Percentiles rank a stretch among this genome's conserved stretches.
These are phyloP conservation scores for Pseudanteris insignis DNA, from an alignment of 2,888 invertebrate species.

Conservation along the genomic window DNA sequence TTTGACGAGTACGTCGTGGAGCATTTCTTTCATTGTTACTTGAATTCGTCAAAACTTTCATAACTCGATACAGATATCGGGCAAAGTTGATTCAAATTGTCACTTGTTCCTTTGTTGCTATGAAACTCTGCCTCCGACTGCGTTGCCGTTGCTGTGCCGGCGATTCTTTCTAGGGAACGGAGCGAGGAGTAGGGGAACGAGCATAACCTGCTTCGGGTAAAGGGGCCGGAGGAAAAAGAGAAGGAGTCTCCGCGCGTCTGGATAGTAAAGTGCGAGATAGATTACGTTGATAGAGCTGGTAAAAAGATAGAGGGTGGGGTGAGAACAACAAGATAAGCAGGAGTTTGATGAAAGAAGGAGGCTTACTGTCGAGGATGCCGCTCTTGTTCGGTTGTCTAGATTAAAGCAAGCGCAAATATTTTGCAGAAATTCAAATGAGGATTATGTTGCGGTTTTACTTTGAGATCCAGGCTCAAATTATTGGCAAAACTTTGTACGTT, in stretches of 20 bases:
- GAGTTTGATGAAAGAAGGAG: slow-evolving; percentile 36
- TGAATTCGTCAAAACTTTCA: slow-evolving; percentile 2
- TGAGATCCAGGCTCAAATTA: not conserved
- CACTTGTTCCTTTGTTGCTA: slow-evolving; percentile 23
- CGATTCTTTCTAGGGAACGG: slow-evolving; percentile 32
- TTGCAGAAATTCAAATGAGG: slow-evolving; percentile 31
- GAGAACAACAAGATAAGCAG: slow-evolving; percentile 30
- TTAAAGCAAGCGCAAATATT: slow-evolving; percentile 25
- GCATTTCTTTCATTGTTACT: not conserved
- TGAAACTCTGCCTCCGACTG: slow-evolving; percentile 22
- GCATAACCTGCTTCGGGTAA: slow-evolving; percentile 20
- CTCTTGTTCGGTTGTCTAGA: slow-evolving; percentile 8
- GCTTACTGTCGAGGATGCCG: slow-evolving; percentile 15
- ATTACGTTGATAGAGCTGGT: slow-evolving; percentile 25
- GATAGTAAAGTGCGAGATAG: slow-evolving; percentile 30
- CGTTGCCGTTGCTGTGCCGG: not conserved
- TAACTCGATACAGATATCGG: slow-evolving; percentile 17
- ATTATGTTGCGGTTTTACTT: slow-evolving; percentile 23
- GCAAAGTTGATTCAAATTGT: slow-evolving; percentile 14
- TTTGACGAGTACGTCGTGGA: too few relatives aligned
- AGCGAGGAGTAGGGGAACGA: slow-evolving; percentile 2
- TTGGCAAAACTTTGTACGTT: too few relatives aligned
- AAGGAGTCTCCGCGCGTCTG: slow-evolving; percentile 10
- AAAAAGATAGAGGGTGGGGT: slow-evolving; percentile 13
- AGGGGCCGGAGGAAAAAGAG: slow-evolving; percentile 10